Evolutionary conservation across 2,888 invertebrate genomes (phyloP).

Genomic region (Scotopteryx bipunctaria): DNA sequence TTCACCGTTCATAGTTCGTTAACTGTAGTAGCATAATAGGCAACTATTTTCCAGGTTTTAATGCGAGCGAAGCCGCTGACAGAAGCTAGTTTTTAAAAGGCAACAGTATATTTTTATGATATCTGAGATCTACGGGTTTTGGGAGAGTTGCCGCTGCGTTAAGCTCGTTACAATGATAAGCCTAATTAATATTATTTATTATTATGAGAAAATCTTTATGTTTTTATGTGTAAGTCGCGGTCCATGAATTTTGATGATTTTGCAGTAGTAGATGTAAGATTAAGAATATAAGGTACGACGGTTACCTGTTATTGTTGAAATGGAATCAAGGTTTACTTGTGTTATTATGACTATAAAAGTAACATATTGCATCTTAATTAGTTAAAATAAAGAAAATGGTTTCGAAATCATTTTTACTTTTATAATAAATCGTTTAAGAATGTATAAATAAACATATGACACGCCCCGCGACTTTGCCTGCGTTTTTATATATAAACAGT

Average conservation of each 20-base stretch:
- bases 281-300: conserved; percentile 24
- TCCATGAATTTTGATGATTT: conserved; percentile 43
- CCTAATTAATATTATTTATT: conserved; percentile 41
- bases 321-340: conserved; percentile 11
- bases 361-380: neutral
- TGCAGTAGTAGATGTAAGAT: conserved; percentile 35
- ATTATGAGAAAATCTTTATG: conserved; percentile 37
- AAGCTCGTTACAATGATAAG: conserved; percentile 22
- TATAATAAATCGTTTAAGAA: too few species aligned
- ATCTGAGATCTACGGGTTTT: conserved; percentile 14
- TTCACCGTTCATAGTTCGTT: too few species aligned
- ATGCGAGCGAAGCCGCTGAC: too few species aligned
- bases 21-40: too few species aligned
- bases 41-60: too few species aligned
- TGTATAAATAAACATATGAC: too few species aligned
- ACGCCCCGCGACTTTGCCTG: too few species aligned
- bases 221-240: conserved; percentile 33
- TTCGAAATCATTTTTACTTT: too few species aligned
- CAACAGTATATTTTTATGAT: neutral
- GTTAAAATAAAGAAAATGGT: neutral
- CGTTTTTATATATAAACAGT: too few species aligned
- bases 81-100: too few species aligned
- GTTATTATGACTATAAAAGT: conserved; percentile 13
- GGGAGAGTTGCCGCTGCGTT: conserved; percentile 23
- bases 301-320: conserved; percentile 15